A percentile compares a stretch with the other conserved stretches of the same genome.
These are phyloP conservation scores for Deroptyus accipitrinus DNA, from an alignment of 2,113 vertebrate species.

Conservation along the genomic window DNA sequence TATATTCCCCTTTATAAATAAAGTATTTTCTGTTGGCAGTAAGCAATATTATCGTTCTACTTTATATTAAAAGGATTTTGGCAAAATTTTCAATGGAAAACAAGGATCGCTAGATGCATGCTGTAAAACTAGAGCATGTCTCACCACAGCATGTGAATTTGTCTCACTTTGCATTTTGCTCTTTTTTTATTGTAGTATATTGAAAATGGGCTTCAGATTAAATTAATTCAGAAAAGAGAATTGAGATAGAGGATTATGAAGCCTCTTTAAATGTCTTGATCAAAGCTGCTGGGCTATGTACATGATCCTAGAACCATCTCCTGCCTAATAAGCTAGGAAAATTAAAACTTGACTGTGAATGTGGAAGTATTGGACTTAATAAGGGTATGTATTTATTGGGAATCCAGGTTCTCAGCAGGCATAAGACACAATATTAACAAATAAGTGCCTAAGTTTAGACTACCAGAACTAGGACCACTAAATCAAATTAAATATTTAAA, in stretches of 20 bases:
- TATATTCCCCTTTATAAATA: background rate
- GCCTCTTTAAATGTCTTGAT: background rate
- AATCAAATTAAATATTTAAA: background rate
- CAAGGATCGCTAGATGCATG: fast-evolving
- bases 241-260: background rate
- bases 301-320: background rate
- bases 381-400: background rate
- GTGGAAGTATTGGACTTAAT: background rate
- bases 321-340: background rate
- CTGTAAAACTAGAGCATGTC: background rate
- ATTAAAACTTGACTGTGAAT: background rate
- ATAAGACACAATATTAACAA: background rate
- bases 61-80: background rate
- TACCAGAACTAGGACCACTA: background rate
- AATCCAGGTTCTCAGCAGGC: background rate
- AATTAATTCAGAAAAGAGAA: background rate
- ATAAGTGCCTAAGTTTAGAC: background rate
- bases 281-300: background rate
- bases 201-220: background rate
- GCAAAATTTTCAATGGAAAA: background rate
- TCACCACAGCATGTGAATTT: background rate
- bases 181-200: background rate
- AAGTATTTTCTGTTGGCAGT: background rate
- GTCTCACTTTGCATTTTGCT: background rate
- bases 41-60: background rate